Evolutionary conservation across 2,888 invertebrate genomes (phyloP).

Genomic region (Nasonia oneida): DNA sequence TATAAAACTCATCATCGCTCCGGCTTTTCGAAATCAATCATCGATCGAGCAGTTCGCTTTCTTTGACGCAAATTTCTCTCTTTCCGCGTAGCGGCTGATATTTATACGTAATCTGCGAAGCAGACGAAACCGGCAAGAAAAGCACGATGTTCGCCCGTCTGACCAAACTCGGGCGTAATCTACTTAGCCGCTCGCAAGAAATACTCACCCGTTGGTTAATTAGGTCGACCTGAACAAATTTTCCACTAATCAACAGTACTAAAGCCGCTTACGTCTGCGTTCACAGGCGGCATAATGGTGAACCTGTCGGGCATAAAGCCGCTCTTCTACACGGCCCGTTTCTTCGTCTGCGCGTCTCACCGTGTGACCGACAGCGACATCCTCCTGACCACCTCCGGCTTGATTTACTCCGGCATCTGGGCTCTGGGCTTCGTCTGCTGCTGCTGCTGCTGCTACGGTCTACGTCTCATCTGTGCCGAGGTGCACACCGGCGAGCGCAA

Average conservation of each 20-base stretch:
- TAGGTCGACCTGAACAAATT: not conserved
- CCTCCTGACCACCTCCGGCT: constrained; percentile 62
- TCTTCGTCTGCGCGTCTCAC: constrained; percentile 66
- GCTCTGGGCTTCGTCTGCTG: constrained; percentile 53
- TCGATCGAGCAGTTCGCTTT: not conserved
- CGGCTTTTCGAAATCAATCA: not conserved
- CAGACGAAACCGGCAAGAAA: not conserved
- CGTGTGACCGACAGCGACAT: constrained; percentile 62
- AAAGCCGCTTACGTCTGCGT: too few species aligned
- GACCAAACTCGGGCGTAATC: not conserved
- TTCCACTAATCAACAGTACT: too few species aligned
- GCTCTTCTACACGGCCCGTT: constrained; percentile 63
- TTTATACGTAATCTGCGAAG: too few species aligned
- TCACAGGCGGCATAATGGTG: constrained; percentile 59
- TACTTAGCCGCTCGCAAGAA: not conserved
- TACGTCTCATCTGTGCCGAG: constrained; percentile 61
- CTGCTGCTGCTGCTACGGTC: constrained; percentile 47
- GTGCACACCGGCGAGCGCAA: constrained; percentile 57
- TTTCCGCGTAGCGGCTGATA: too few species aligned
- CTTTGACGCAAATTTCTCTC: not conserved
- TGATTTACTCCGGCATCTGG: constrained; percentile 63
- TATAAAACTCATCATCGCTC: not conserved
- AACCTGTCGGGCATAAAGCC: constrained; percentile 64
- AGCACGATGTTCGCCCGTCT: not conserved
- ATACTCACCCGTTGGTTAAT: not conserved